Conservation (phyloP, 1,140 invertebrate species). For the Anoplolepis gracilipes region DNA sequence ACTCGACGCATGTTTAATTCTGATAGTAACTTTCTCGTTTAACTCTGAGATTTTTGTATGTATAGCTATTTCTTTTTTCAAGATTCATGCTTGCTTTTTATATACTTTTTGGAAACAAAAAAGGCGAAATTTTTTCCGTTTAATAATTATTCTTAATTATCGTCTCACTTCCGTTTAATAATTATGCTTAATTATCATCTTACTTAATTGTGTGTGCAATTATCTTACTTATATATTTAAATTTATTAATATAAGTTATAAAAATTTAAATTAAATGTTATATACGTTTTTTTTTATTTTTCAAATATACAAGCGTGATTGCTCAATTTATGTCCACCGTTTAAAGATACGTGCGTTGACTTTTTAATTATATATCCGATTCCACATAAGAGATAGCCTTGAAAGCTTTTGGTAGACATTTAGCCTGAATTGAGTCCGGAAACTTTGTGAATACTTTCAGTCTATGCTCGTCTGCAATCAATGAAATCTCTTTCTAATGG, state of each 20-base stretch:
- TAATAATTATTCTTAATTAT: not conserved
- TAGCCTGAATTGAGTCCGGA: not conserved
- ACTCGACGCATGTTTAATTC: not conserved
- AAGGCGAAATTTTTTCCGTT: not conserved
- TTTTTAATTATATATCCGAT: constrained; percentile 17
- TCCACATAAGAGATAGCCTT: not conserved
- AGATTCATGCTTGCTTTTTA: not conserved
- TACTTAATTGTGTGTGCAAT: not conserved
- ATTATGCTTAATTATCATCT: not conserved
- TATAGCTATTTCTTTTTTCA: not conserved
- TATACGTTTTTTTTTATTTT: too few relatives aligned
- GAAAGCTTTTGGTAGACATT: not conserved
- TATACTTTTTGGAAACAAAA: not conserved
- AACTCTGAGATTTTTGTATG: too few relatives aligned
- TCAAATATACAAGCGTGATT: not conserved
- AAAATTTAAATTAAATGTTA: not conserved
- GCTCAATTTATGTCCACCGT: not conserved
- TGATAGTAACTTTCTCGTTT: not conserved
- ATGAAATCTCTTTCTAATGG: not conserved
- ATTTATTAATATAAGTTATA: not conserved
- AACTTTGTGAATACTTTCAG: not conserved
- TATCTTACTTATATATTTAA: not conserved
- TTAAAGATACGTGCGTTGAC: constrained; percentile 7
- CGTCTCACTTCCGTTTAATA: not conserved
- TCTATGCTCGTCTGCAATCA: not conserved